Conservation (phyloP, 2,888 invertebrate genomes). For the Ectemnius continuus region DNA sequence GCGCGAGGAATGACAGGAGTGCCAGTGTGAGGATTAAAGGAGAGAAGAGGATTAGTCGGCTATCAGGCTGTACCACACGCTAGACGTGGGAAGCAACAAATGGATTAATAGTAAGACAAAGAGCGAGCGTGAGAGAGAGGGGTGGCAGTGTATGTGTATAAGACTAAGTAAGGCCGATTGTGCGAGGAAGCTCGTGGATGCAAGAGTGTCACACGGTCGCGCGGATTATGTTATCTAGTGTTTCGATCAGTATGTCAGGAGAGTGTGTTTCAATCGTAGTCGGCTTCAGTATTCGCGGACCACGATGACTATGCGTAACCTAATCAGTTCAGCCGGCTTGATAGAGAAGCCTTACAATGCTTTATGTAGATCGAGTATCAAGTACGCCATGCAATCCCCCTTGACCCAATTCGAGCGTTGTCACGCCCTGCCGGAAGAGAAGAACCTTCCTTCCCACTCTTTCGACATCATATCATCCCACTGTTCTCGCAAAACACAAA, state of each 20-base stretch:
- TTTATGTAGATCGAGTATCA: conserved; percentile 66
- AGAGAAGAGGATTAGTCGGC: no score
- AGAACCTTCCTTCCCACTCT: conserved; percentile 28
- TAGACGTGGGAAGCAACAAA: no score
- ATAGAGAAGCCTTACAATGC: conserved; percentile 69
- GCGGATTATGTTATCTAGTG: neutral
- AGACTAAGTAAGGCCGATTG: neutral
- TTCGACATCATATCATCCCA: conserved; percentile 14
- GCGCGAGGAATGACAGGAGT: no score
- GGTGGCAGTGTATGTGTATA: neutral
- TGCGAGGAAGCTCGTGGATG: neutral
- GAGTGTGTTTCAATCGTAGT: neutral
- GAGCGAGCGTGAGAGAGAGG: neutral
- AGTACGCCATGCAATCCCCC: conserved; percentile 57
- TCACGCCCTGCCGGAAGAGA: conserved; percentile 28
- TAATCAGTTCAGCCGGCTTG: conserved; percentile 66
- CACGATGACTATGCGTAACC: conserved; percentile 38
- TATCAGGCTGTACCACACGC: no score
- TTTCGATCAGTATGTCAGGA: neutral
- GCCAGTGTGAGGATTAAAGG: no score
- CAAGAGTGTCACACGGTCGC: neutral
- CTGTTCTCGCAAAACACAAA: no score
- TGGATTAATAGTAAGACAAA: neutral
- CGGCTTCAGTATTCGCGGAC: conserved; percentile 1
- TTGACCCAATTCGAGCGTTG: conserved; percentile 63